These are phyloP conservation scores for Phalloptychus januarius DNA, from an alignment of 2,797 vertebrate species.

Conservation along the genomic window DNA sequence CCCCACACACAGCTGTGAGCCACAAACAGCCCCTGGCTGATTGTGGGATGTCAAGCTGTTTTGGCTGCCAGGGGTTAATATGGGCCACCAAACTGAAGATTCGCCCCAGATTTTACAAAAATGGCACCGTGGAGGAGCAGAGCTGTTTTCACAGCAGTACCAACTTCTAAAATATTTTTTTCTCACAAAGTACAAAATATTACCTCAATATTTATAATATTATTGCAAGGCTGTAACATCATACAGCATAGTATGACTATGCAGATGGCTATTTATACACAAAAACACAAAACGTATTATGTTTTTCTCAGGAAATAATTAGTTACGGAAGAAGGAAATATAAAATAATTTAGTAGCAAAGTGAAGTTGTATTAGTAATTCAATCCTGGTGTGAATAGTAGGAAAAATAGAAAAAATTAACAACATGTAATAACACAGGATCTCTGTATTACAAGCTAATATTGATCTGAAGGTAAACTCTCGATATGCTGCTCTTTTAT, in stretches of 20 bases:
- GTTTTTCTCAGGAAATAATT: background rate
- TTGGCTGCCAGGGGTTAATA: slow-evolving; percentile 7
- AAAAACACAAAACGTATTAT: background rate
- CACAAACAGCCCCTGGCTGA: background rate
- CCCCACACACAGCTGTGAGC: background rate
- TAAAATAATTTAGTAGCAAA: background rate
- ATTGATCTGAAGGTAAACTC: background rate
- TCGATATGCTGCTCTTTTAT: background rate
- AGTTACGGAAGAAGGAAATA: background rate
- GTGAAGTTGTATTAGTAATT: background rate
- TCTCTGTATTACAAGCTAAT: background rate
- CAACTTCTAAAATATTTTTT: background rate
- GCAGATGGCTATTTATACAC: background rate
- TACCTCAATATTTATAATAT: background rate
- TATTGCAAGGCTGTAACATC: background rate
- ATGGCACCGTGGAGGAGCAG: background rate
- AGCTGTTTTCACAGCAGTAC: background rate
- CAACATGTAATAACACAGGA: background rate
- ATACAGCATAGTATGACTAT: background rate
- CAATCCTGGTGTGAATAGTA: background rate
- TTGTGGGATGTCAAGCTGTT: slow-evolving; percentile 2
- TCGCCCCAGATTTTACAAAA: background rate
- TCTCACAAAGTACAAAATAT: background rate
- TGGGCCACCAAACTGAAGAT: slow-evolving; percentile 10
- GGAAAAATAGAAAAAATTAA: background rate